Percentiles rank a stretch among this genome's conserved stretches.
These are phyloP conservation scores for Psylliodes chrysocephalus DNA, from an alignment of 2,888 invertebrate genomes.

Conservation along the genomic window DNA sequence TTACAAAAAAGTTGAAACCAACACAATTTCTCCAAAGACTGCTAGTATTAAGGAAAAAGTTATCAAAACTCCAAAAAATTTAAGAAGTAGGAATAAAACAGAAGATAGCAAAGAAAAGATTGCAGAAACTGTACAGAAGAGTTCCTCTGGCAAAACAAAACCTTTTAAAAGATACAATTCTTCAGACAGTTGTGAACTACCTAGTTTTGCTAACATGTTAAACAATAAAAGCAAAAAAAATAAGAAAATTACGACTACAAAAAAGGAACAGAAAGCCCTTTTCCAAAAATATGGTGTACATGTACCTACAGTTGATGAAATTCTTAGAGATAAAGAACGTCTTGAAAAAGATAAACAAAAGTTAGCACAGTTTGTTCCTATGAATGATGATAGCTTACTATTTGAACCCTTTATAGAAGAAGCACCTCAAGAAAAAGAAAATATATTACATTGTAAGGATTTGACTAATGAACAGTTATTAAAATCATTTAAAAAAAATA, in stretches of 20 bases:
- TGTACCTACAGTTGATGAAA: conserved; percentile 47
- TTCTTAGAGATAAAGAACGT: conserved; percentile 44
- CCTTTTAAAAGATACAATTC: conserved; percentile 35
- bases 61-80: no score
- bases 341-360: conserved; percentile 39
- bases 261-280: conserved; percentile 34
- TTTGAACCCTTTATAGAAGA: conserved; percentile 28
- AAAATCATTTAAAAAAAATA: conserved; percentile 42
- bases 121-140: not conserved
- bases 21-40: not conserved
- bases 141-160: not conserved
- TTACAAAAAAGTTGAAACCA: not conserved
- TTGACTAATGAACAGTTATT: conserved; percentile 42
- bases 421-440: conserved; percentile 12
- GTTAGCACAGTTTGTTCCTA: conserved; percentile 31
- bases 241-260: conserved; percentile 25
- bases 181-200: conserved; percentile 39
- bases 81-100: not conserved
- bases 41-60: not conserved
- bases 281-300: conserved; percentile 50
- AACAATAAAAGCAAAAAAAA: conserved; percentile 17
- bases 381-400: conserved; percentile 35
- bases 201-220: conserved; percentile 31
- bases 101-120: not conserved
- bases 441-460: conserved; percentile 47